Evolutionary conservation across 2,113 vertebrate species (phyloP).

Genomic region (Coturnix japonica): DNA sequence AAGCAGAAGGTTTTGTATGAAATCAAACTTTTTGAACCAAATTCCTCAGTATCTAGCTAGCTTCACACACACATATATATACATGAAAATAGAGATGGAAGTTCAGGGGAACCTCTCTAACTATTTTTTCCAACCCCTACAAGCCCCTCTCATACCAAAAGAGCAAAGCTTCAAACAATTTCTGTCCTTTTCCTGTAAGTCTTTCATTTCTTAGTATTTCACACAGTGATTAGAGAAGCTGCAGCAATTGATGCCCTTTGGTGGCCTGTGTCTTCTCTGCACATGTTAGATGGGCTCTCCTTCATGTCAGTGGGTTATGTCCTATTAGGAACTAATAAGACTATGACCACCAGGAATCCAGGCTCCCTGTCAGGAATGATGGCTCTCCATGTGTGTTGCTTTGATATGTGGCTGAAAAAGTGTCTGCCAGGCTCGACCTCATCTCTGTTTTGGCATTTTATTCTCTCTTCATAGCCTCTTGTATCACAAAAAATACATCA

Average conservation of each 20-base stretch:
- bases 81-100: background rate
- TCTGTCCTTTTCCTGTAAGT: background rate
- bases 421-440: conserved; percentile 22
- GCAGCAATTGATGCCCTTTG: background rate
- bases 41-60: background rate
- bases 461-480: background rate
- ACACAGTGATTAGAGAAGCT: background rate
- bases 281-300: background rate
- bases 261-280: background rate
- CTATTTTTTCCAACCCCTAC: background rate
- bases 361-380: conserved; percentile 24
- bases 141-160: background rate
- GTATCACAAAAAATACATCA: background rate
- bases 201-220: background rate
- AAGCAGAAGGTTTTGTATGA: background rate
- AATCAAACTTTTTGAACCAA: background rate
- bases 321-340: conserved; percentile 29
- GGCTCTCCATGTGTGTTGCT: background rate
- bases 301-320: background rate
- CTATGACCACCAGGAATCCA: background rate
- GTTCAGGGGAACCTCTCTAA: background rate
- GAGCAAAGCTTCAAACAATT: background rate
- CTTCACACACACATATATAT: background rate
- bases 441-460: background rate
- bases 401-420: background rate